Conservation (phyloP, 2,888 invertebrate genomes). For the Platycnemis pennipes region DNA sequence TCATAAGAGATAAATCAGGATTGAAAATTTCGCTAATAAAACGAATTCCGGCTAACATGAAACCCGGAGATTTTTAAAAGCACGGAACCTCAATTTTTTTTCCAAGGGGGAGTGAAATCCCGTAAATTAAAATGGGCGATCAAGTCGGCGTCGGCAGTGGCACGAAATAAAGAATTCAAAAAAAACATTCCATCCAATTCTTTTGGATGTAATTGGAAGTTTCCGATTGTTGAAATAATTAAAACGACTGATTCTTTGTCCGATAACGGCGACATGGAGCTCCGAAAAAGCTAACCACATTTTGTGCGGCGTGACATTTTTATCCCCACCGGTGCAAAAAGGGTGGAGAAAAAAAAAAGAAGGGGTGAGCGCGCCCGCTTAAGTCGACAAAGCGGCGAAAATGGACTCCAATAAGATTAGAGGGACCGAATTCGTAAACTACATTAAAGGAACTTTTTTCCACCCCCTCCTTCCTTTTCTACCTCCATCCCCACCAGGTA, state of each 20-base stretch:
- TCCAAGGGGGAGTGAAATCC: neutral
- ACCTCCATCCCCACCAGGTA: too few species aligned
- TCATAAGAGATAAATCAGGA: neutral
- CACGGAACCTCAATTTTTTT: neutral
- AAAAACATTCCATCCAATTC: neutral
- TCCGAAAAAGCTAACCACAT: neutral
- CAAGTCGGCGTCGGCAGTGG: neutral
- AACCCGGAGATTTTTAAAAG: neutral
- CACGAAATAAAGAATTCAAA: neutral
- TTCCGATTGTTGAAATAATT: neutral
- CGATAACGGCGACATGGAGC: neutral
- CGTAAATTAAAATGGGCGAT: neutral
- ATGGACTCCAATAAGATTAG: constrained; percentile 66
- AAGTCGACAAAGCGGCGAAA: constrained; percentile 42
- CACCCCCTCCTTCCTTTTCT: neutral
- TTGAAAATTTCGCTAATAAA: neutral
- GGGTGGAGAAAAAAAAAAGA: neutral
- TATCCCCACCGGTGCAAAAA: neutral
- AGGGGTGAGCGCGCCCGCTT: neutral
- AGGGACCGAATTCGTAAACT: constrained; percentile 38
- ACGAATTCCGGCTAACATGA: neutral
- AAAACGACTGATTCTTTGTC: neutral
- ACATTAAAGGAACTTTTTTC: constrained; percentile 50
- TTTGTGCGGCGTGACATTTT: neutral
- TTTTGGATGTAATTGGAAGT: neutral